Evolutionary conservation across 2,797 vertebrate species (phyloP).

Genomic region (Micrastur ruficollis): DNA sequence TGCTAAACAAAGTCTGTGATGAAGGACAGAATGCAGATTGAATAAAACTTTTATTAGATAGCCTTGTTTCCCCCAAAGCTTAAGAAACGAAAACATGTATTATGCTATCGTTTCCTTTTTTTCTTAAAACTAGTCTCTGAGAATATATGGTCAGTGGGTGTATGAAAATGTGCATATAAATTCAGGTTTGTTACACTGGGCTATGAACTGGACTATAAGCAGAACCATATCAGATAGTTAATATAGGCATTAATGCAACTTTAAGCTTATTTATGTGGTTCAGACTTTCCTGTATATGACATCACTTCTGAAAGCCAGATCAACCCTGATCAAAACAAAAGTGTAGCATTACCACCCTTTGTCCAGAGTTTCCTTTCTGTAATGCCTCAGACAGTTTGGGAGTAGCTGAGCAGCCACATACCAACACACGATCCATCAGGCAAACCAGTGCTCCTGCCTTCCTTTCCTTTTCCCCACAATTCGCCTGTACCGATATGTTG

Average conservation of each 20-base stretch:
- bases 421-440: rapidly evolving
- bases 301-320: neutral
- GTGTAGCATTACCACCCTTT: neutral
- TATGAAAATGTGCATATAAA: neutral
- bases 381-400: neutral
- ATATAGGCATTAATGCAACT: neutral
- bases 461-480: neutral
- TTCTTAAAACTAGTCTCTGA: neutral
- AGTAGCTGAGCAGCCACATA: neutral
- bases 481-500: neutral
- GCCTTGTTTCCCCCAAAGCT: neutral
- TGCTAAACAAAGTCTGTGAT: neutral
- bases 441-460: neutral
- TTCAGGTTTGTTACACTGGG: neutral
- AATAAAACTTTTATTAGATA: neutral
- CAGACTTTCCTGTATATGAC: neutral
- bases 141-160: neutral
- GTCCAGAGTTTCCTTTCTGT: neutral
- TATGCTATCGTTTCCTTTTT: neutral
- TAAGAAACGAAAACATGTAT: neutral
- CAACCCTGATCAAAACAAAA: neutral
- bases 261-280: neutral
- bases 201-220: neutral
- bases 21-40: neutral
- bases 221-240: neutral